phyloP scores from a whole-genome alignment of 2,113 vertebrate species.

The Rhombomys opimus region DNA sequence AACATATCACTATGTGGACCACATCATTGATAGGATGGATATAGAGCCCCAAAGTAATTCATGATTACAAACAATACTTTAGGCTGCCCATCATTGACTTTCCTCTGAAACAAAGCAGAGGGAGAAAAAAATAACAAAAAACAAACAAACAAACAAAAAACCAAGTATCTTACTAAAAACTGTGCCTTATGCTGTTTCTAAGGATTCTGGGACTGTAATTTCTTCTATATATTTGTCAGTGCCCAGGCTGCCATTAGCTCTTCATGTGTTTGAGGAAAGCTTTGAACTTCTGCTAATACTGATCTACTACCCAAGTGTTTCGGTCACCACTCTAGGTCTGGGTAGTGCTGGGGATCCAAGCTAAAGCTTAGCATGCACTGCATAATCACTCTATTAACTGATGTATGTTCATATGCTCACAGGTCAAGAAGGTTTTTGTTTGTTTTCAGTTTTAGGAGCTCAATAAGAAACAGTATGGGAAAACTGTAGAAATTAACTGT shows the following conservation, averaged over 20 bases:
- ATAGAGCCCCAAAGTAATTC: slow-evolving; percentile 20
- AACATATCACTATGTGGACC: background rate
- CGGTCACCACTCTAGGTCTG: background rate
- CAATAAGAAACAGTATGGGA: background rate
- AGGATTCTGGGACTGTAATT: background rate
- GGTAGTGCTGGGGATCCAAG: background rate
- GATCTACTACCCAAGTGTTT: background rate
- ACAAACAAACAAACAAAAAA: background rate
- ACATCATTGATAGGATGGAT: background rate
- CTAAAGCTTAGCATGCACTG: background rate
- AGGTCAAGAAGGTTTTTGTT: background rate
- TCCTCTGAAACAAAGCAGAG: background rate
- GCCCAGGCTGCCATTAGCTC: background rate
- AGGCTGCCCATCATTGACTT: background rate
- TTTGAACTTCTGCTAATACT: no score
- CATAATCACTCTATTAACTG: background rate
- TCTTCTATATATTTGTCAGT: no score
- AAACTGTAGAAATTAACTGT: background rate
- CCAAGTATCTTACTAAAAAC: background rate
- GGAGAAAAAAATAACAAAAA: no score
- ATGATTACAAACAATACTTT: background rate
- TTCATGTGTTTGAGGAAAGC: no score
- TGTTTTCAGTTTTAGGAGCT: no score
- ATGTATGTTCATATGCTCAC: background rate
- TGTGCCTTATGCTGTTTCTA: background rate